phyloP scores from a whole-genome alignment of 2,797 vertebrate species.

The Sebastes oblongus region DNA sequence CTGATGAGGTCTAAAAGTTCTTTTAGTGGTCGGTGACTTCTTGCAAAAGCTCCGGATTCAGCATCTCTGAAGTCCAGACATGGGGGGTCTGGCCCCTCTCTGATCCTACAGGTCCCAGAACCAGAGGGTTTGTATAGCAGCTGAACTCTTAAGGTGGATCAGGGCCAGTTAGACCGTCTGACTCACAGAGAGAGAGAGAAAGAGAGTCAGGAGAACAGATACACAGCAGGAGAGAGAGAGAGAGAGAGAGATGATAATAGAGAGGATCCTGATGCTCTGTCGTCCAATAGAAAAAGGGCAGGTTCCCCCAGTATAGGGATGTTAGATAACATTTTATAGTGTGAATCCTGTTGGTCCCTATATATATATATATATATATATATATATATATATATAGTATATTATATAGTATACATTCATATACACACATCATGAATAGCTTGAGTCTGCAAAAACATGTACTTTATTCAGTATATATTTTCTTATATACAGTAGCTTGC shows the following conservation, averaged over 20 bases:
- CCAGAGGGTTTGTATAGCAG: not conserved
- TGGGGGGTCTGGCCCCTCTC: not conserved
- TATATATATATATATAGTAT: no score
- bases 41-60: constrained; percentile 14
- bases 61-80: constrained; percentile 20
- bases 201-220: not conserved
- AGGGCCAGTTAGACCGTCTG: not conserved
- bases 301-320: not conserved
- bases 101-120: constrained; percentile 17
- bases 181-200: constrained; percentile 18
- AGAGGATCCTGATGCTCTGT: not conserved
- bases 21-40: not conserved
- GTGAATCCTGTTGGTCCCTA: not conserved
- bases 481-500: not conserved
- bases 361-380: no score
- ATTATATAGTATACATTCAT: not conserved
- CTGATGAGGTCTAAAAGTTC: constrained; percentile 72
- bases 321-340: not conserved
- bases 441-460: not conserved
- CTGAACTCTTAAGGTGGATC: constrained; percentile 7
- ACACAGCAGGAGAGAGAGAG: not conserved
- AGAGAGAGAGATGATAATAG: not conserved
- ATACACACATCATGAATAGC: not conserved
- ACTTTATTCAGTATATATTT: no score
- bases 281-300: constrained; percentile 29